A percentile compares a stretch with the other conserved stretches of the same genome.
phyloP scores from a whole-genome alignment of 2,113 vertebrate genomes.

The Chaetodon trifascialis region DNA sequence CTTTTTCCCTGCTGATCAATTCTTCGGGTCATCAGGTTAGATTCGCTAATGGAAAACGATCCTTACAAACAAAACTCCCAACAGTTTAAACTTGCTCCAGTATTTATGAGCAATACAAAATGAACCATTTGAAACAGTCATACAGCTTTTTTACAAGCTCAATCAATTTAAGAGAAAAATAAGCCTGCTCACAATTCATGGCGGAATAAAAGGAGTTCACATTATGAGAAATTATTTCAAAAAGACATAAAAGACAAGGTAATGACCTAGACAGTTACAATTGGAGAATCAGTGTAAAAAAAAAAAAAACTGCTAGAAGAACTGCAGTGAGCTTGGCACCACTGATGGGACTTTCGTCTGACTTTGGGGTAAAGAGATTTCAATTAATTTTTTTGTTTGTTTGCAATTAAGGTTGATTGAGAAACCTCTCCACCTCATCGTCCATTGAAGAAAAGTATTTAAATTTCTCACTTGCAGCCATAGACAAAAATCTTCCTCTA shows the following conservation, averaged over 20 bases:
- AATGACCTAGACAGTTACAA: slow-evolving; percentile 51
- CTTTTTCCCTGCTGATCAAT: no score
- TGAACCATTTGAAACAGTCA: slow-evolving; percentile 6
- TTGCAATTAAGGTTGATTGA: slow-evolving; percentile 20
- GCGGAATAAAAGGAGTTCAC: slow-evolving; percentile 35
- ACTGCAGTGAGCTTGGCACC: slow-evolving; percentile 3
- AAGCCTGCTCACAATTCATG: slow-evolving; percentile 38
- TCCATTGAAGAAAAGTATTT: slow-evolving; percentile 20
- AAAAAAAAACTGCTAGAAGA: slow-evolving; percentile 28
- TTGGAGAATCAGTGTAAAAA: slow-evolving; percentile 16
- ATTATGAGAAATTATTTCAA: slow-evolving; percentile 50
- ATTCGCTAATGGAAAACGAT: background rate
- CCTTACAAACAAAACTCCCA: background rate
- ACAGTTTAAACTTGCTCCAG: background rate
- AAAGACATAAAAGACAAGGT: slow-evolving; percentile 66
- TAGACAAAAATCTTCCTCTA: slow-evolving; percentile 11
- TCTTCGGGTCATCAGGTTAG: background rate
- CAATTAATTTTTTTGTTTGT: slow-evolving; percentile 26
- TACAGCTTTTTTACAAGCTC: slow-evolving; percentile 27
- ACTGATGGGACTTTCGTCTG: slow-evolving; percentile 49
- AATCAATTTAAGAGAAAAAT: slow-evolving; percentile 46
- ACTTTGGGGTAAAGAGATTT: slow-evolving; percentile 48
- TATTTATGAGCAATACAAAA: background rate
- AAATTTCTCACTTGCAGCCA: slow-evolving; percentile 28
- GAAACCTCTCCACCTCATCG: slow-evolving; percentile 24